These are phyloP conservation scores for Pelagia noctiluca DNA, from an alignment of 30 jellyfish, hydroid and myxozoan genomes.

Conservation along the genomic window DNA sequence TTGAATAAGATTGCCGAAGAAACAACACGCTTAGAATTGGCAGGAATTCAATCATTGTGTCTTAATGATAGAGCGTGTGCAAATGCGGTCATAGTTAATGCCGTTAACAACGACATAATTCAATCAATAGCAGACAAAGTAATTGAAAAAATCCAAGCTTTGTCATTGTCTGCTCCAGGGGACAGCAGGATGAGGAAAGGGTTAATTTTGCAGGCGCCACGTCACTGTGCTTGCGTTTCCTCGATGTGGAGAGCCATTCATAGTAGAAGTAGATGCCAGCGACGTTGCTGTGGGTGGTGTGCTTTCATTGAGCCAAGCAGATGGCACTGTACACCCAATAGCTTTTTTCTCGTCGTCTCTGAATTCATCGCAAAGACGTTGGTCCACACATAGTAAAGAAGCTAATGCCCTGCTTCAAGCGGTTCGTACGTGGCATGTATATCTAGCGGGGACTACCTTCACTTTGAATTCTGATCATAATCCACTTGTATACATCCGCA, in stretches of 20 bases:
- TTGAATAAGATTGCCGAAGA: neutral
- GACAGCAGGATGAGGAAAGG: neutral
- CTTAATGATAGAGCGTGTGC: neutral
- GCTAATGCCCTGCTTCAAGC: constrained; percentile 49
- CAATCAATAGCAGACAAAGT: too few species aligned
- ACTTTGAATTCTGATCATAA: constrained; percentile 15
- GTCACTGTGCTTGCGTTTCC: constrained; percentile 13
- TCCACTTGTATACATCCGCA: constrained; percentile 10
- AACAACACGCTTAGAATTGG: constrained; percentile 10
- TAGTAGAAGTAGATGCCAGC: constrained; percentile 35
- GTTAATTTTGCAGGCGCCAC: neutral
- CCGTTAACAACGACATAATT: too few species aligned
- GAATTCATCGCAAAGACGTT: constrained; percentile 11
- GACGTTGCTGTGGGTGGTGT: constrained; percentile 44
- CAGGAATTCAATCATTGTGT: constrained; percentile 3
- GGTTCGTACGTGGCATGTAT: constrained; percentile 27
- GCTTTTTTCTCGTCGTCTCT: constrained; percentile 13
- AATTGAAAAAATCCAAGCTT: too few species aligned
- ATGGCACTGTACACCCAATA: constrained; percentile 13
- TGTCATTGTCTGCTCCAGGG: too few species aligned
- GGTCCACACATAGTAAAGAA: constrained; percentile 33
- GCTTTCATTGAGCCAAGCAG: neutral
- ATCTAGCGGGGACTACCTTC: constrained; percentile 18
- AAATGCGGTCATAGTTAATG: constrained; percentile 1
- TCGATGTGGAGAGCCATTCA: neutral